Evolutionary conservation across 2,113 vertebrate genomes (phyloP), one percentile per base, ranked within the genome.

Genomic region (Myotis yumanensis): DNA sequence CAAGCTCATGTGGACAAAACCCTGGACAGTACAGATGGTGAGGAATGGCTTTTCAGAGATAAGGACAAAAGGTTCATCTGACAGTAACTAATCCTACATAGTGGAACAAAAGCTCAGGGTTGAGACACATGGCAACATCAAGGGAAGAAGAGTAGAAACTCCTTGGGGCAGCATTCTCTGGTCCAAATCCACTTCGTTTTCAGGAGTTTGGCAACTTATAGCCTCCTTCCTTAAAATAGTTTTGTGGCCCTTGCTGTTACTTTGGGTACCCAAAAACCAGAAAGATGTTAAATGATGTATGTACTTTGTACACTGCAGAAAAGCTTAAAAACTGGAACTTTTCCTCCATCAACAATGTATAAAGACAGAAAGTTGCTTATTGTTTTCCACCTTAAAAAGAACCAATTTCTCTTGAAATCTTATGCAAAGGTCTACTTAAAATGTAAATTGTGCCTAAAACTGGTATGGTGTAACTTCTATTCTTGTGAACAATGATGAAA

Each of bases 21-120:
- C 57, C n/a, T 62, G 59, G 35, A 89, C 30, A 94, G 57, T 40
- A 84, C 64, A 87, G 35, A 68, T 64, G n/a, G 11, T 17, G 22
- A 94, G 32, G 17, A 90, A 85, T 59, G n/a, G 30, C 20, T 90
- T 93, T 90, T 95, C 87, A 91, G 73, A 93, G 22, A 22, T 18
- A 62, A 91, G 11, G 22, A 83, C 57, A 89, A 90, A 93, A 94
- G 66, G 30, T 85, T 93, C 83, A 90, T 75, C 86, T 91, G 66
- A 91, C 20, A 88, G 88, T 40, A 87, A 85, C 66, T 51, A 85
- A 94, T 28, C n/a, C 62, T 84, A 79, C 16, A 88, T 8, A 54
- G 17, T 10, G 11, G 14, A 94, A 93, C 57, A 83, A 48, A 88
- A 91, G 9, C 54, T 22, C 69, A 86, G 32, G 20, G 80, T 62